These are phyloP conservation scores for Crematogaster levior DNA, from an alignment of 2,888 invertebrate genomes.

Conservation along the genomic window DNA sequence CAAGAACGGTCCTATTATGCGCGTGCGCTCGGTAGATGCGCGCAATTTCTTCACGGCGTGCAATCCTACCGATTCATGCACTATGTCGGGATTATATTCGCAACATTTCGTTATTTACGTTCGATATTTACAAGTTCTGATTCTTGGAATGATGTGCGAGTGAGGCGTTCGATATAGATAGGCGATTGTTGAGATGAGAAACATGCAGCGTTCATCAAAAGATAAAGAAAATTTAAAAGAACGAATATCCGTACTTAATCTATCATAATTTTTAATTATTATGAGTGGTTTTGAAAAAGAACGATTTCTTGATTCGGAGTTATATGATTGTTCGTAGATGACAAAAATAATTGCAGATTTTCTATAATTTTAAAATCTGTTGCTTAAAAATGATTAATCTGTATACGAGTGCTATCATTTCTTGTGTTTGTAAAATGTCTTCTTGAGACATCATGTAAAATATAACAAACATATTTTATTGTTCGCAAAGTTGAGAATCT, in stretches of 20 bases:
- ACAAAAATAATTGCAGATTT: neutral
- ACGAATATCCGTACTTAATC: conserved; percentile 17
- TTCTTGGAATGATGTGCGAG: neutral
- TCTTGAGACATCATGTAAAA: neutral
- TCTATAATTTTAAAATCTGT: neutral
- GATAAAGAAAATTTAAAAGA: neutral
- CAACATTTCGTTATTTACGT: conserved; percentile 38
- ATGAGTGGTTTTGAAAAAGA: neutral
- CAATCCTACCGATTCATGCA: conserved; percentile 30
- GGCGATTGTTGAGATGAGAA: conserved; percentile 45
- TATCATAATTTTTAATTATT: conserved; percentile 40
- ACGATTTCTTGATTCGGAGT: neutral
- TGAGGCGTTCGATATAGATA: neutral
- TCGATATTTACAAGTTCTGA: conserved; percentile 37
- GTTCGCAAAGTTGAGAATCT: neutral
- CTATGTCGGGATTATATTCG: conserved; percentile 3
- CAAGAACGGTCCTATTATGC: conserved; percentile 37
- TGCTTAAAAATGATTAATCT: neutral
- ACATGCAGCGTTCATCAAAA: conserved; percentile 31
- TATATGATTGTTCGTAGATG: neutral
- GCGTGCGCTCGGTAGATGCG: conserved; percentile 23
- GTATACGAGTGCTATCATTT: neutral
- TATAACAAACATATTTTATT: neutral
- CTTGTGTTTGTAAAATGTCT: neutral
- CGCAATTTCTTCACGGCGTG: conserved; percentile 11